A percentile compares a stretch with the other conserved stretches of the same genome.
Conservation (phyloP, 1,140 invertebrate genomes). For the Bombus turneri region DNA sequence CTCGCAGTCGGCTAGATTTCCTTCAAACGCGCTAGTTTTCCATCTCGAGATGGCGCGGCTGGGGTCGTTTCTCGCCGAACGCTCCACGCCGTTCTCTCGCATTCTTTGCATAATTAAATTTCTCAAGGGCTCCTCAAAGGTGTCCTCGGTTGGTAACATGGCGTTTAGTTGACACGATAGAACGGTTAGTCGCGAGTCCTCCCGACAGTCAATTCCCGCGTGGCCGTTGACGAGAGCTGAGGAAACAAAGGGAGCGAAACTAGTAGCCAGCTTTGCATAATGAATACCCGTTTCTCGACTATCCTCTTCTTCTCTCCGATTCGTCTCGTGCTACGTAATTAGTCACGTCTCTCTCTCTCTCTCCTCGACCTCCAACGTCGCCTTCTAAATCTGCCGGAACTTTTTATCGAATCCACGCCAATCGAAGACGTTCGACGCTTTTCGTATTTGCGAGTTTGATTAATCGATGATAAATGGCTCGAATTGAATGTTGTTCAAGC, state of each 20-base stretch:
- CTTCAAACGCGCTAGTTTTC: neutral
- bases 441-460: slow-evolving; percentile 3
- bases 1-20: neutral
- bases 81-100: neutral
- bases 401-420: neutral
- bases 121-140: neutral
- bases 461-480: slow-evolving; percentile 16
- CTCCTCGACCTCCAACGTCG: too few relatives aligned
- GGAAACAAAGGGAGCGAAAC: slow-evolving; percentile 21
- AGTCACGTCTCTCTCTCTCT: neutral
- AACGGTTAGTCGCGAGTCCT: neutral
- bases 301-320: neutral
- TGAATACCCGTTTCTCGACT: slow-evolving; percentile 36
- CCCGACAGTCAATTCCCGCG: slow-evolving; percentile 27
- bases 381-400: neutral
- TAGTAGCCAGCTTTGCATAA: slow-evolving; percentile 29
- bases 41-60: slow-evolving; percentile 44
- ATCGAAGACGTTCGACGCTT: neutral
- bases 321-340: slow-evolving; percentile 23
- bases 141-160: slow-evolving; percentile 1
- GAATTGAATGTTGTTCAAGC: neutral
- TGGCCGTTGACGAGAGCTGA: slow-evolving; percentile 15
- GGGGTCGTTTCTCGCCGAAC: neutral
- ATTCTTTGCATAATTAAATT: slow-evolving; percentile 49
- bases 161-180: slow-evolving; percentile 17